Evolutionary conservation across 2,797 vertebrate species (phyloP).

Genomic region (Halcyon smyrnensis): DNA sequence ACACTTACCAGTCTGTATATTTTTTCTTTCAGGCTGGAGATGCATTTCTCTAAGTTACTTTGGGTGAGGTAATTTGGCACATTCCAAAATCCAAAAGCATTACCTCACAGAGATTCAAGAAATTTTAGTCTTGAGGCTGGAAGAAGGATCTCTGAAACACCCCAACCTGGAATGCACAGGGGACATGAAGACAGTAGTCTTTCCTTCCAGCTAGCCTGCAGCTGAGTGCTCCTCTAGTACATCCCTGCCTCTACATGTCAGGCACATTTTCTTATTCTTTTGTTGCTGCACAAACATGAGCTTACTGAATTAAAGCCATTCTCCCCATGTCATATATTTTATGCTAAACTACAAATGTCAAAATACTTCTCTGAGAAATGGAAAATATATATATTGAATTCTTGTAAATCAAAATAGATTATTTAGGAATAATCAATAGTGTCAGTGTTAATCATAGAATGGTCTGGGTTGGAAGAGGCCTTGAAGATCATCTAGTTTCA

Average conservation of each 20-base stretch:
- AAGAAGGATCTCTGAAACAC: background rate
- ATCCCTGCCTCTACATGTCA: background rate
- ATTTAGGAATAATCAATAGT: background rate
- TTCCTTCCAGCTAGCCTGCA: background rate
- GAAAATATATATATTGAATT: background rate
- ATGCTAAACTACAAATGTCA: background rate
- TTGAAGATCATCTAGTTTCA: background rate
- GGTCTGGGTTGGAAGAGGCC: background rate
- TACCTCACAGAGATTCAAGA: background rate
- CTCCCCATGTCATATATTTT: background rate
- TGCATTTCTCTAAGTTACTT: background rate
- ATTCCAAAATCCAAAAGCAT: background rate
- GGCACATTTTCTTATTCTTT: background rate
- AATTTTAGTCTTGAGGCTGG: background rate
- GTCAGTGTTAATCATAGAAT: background rate
- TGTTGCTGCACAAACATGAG: background rate
- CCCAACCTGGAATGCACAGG: background rate
- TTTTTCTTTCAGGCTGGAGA: background rate
- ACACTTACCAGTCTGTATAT: background rate
- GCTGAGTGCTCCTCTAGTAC: background rate
- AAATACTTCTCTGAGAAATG: background rate
- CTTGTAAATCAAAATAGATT: background rate
- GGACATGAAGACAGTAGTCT: rapidly evolving
- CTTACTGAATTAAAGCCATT: background rate
- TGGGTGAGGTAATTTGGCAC: background rate